A percentile compares a stretch with the other conserved stretches of the same genome.
These are phyloP conservation scores for Oscheius sp. DNA, from an alignment of 2,888 invertebrate species.

Conservation along the genomic window DNA sequence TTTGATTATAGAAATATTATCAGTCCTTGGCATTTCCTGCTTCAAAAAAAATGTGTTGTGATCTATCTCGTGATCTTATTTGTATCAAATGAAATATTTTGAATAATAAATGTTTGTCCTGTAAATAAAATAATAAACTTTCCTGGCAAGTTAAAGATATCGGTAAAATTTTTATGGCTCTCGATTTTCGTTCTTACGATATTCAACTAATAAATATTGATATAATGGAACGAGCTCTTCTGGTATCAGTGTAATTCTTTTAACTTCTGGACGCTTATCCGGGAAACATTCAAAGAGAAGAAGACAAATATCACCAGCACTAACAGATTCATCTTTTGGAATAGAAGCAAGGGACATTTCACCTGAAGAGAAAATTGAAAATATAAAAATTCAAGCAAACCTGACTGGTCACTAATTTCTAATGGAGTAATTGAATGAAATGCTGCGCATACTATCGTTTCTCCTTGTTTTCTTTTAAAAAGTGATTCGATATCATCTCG, in stretches of 20 bases:
- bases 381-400: not conserved
- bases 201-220: not conserved
- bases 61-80: no score
- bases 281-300: slow-evolving; percentile 13
- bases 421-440: not conserved
- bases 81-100: no score
- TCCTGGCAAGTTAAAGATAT: no score
- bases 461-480: slow-evolving; percentile 2
- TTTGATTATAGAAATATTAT: no score
- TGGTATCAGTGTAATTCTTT: slow-evolving; percentile 4
- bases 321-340: not conserved
- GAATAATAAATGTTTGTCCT: no score
- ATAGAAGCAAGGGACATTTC: not conserved
- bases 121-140: no score
- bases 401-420: slow-evolving; percentile 12
- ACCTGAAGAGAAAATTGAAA: slow-evolving; percentile 7
- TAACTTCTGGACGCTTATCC: not conserved
- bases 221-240: slow-evolving; percentile 16
- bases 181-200: not conserved
- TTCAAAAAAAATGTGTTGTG: no score
- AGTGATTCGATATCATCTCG: slow-evolving; percentile 15
- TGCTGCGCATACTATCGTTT: slow-evolving; percentile 10
- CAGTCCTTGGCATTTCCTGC: no score
- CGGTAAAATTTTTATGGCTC: no score
- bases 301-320: not conserved